Evolutionary conservation across 2,888 invertebrate genomes (phyloP), one percentile per base, ranked within the genome.

Genomic region (Phlogophora meticulosa): DNA sequence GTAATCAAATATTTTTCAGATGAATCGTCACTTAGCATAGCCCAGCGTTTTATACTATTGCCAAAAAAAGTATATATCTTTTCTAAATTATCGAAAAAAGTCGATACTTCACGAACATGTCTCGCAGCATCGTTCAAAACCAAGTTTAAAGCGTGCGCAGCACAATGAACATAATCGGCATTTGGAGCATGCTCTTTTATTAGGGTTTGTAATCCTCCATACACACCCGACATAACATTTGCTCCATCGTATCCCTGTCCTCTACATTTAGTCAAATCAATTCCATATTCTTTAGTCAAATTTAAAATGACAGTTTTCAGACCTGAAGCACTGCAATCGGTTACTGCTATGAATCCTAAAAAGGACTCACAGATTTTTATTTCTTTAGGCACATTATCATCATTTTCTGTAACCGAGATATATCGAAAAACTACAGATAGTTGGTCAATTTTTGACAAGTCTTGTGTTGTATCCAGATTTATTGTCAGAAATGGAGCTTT

Each of bases 261-360:
- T 78, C 77, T 76, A 80, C 76, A 76, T 78, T 73, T 74, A 71
- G 72, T 70, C 71, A 77, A 77, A 80, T 72, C 77, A 77, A 77
- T 77, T 74, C 67, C 74, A 78, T 76, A 74, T 78, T 76, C 76
- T 78, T 76, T 73, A 69, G 43, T 72, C 70, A 45, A 38, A 68
- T 78, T 75, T 71, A 76, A 74, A 79, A 51, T 32, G 9, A 1
- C 51, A 51, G 51, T 51, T 51, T 51, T 51, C 4, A 51, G 7
- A 5, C 51, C 51, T 51, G n/a, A n/a, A n/a, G 15, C 36, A 22
- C 36, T 52, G 51, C 51, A 52, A 52, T 52, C 51, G 36, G 36
- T 3, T 52, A 36, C 36, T 52, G 51, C 51, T 36, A 1, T 52
- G 4, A 52, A 52, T 3, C 51, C 36, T 4, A 52, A 52, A 52